These are phyloP conservation scores for Myotis lucifugus DNA, from an alignment of 2,113 vertebrate genomes.

Conservation along the genomic window DNA sequence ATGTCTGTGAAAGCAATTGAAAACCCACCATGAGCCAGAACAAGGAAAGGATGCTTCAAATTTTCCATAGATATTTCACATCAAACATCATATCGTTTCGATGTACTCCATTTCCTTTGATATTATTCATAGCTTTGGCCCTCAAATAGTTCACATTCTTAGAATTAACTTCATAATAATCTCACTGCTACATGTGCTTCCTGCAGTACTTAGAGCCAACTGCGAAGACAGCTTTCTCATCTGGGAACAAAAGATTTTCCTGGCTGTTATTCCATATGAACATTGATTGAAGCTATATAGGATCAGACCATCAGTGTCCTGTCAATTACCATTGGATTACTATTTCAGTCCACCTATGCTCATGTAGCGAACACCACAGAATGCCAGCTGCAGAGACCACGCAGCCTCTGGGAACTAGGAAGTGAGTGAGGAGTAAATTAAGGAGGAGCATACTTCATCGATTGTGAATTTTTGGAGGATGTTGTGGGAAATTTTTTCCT, in stretches of 20 bases:
- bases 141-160: slow-evolving; percentile 44
- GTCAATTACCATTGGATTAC: background rate
- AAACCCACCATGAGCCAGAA: background rate
- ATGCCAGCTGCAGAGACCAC: background rate
- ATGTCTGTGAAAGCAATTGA: background rate
- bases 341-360: background rate
- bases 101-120: slow-evolving; percentile 37
- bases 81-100: background rate
- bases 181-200: background rate
- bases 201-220: background rate
- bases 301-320: background rate
- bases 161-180: slow-evolving; percentile 43
- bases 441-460: background rate
- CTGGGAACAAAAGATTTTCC: background rate
- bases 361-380: background rate
- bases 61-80: background rate
- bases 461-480: background rate
- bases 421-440: background rate
- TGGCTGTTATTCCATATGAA: background rate
- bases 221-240: background rate
- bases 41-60: background rate
- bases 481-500: slow-evolving; percentile 26
- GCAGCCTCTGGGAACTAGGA: background rate
- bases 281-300: background rate
- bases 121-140: background rate